Percentiles rank a stretch among this genome's conserved stretches.
Evolutionary conservation across 37 sponge, comb jelly and placozoan genomes (phyloP).

Genomic region (Hormiphora californensis): DNA sequence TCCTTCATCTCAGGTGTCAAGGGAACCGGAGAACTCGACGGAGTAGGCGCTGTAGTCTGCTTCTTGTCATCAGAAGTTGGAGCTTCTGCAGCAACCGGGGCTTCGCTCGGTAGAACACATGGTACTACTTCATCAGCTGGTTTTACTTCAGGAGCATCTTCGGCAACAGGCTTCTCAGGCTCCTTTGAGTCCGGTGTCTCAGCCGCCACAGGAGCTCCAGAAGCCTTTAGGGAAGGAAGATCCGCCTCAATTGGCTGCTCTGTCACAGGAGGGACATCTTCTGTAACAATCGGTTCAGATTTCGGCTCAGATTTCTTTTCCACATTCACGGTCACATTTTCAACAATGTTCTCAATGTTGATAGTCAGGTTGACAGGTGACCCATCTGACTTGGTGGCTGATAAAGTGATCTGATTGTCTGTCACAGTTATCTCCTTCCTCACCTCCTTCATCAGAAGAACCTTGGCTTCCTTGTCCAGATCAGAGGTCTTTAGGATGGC

Average conservation of each 20-base stretch:
- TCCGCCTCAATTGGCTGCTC: too few relatives aligned
- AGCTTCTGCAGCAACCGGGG: too few relatives aligned
- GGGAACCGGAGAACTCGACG: too few relatives aligned
- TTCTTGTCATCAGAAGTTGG: too few relatives aligned
- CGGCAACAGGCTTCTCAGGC: not conserved
- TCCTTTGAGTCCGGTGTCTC: too few relatives aligned
- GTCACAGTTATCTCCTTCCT: not conserved
- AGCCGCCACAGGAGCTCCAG: too few relatives aligned
- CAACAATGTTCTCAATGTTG: not conserved
- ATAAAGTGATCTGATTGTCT: not conserved
- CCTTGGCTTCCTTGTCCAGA: not conserved
- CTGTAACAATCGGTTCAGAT: too few relatives aligned
- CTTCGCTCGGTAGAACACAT: too few relatives aligned
- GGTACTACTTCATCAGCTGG: not conserved
- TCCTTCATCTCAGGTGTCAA: not conserved
- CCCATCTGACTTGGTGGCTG: not conserved
- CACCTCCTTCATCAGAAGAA: not conserved
- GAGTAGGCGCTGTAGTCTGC: not conserved
- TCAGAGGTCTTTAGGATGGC: not conserved
- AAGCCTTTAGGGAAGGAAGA: too few relatives aligned
- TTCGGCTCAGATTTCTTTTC: too few relatives aligned
- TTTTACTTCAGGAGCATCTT: not conserved
- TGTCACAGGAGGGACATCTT: too few relatives aligned
- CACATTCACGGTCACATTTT: not conserved
- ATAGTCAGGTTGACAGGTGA: not conserved